A percentile compares a stretch with the other conserved stretches of the same genome.
phyloP scores from a whole-genome alignment of 2,797 vertebrate species.

The Caiman crocodilus region DNA sequence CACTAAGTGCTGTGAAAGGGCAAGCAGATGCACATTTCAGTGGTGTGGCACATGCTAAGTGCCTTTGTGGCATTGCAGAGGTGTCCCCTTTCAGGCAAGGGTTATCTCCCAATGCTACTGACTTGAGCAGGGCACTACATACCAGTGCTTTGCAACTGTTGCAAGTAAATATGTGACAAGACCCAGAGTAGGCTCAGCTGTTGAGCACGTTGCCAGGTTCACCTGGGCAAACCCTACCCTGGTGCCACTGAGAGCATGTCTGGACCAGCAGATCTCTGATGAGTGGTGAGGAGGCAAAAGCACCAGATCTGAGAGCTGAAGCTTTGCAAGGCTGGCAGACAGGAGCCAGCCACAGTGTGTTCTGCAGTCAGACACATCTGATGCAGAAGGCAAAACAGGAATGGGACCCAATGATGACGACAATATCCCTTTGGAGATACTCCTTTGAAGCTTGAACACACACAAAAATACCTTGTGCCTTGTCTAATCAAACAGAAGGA shows the following conservation, averaged over 20 bases:
- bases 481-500: neutral
- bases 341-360: too few species aligned
- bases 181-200: too few species aligned
- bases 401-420: neutral
- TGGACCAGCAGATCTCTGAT: neutral
- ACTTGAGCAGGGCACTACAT: too few species aligned
- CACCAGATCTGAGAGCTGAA: neutral
- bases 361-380: too few species aligned
- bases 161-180: too few species aligned
- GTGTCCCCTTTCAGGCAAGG: fast-evolving
- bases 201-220: neutral
- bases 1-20: too few species aligned
- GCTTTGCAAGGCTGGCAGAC: neutral
- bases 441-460: neutral
- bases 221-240: neutral
- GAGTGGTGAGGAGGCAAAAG: neutral
- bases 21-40: too few species aligned
- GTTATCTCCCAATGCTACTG: neutral
- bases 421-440: neutral
- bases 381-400: neutral
- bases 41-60: neutral
- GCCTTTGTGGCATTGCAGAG: fast-evolving
- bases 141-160: too few species aligned
- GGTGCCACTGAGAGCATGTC: neutral
- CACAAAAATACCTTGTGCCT: neutral